Percentiles rank a stretch among this genome's conserved stretches.
Evolutionary conservation across 1,140 invertebrate genomes (phyloP).

Genomic region (Euschistus heros): DNA sequence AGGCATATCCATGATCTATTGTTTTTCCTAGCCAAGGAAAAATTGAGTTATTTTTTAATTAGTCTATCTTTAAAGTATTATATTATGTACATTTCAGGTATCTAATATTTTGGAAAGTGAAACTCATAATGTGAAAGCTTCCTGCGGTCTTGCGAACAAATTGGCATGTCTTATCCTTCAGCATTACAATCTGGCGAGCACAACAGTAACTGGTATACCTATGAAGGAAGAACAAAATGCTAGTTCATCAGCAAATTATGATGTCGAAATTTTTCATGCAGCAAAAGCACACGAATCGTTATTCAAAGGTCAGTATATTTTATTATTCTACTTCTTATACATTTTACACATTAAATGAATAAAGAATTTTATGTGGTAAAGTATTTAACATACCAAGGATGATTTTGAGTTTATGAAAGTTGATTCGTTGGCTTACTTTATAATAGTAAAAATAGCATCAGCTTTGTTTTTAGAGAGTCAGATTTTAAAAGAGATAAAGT

Average conservation of each 20-base stretch:
- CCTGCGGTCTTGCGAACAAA: conserved; percentile 47
- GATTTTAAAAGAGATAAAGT: too few relatives aligned
- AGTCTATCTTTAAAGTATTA: neutral
- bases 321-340: too few relatives aligned
- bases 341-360: too few relatives aligned
- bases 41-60: too few relatives aligned
- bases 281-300: conserved; percentile 70
- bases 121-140: conserved; percentile 41
- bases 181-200: conserved; percentile 87
- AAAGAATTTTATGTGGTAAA: too few relatives aligned
- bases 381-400: too few relatives aligned
- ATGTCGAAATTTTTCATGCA: conserved; percentile 90
- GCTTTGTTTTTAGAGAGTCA: too few relatives aligned
- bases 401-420: too few relatives aligned
- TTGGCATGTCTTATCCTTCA: conserved; percentile 62
- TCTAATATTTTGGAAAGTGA: conserved; percentile 25
- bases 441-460: too few relatives aligned
- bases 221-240: conserved; percentile 99
- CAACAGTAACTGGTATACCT: conserved; percentile 93
- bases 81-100: conserved; percentile 13
- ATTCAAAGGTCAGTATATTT: conserved; percentile 42
- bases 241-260: conserved; percentile 93
- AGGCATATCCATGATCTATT: too few relatives aligned
- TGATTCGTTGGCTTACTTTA: too few relatives aligned
- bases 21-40: too few relatives aligned